Evolutionary conservation across 2,888 invertebrate genomes (phyloP).

Genomic region (Cyaniris semiargus): DNA sequence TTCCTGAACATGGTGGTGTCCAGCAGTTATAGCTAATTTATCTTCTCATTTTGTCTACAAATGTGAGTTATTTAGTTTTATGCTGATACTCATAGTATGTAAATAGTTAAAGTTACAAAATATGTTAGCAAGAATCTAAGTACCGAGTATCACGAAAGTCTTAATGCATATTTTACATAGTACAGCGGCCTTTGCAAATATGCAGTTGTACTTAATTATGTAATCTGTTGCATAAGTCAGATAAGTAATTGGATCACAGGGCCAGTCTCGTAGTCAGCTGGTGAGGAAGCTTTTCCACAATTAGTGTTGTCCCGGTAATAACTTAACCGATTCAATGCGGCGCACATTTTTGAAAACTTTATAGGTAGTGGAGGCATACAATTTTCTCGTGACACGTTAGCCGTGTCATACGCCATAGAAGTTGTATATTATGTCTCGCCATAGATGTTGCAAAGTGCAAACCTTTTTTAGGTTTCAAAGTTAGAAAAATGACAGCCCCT

Average conservation of each 20-base stretch:
- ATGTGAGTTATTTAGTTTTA: too few species aligned
- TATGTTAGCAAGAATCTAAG: not conserved
- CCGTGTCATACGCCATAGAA: too few species aligned
- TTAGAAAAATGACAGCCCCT: too few species aligned
- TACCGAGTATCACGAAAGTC: not conserved
- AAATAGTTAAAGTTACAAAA: not conserved
- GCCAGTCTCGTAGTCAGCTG: not conserved
- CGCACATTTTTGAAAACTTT: too few species aligned
- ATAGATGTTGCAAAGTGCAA: too few species aligned
- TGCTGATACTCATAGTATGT: not conserved
- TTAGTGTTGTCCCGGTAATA: not conserved
- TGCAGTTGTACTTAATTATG: not conserved
- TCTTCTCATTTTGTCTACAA: too few species aligned
- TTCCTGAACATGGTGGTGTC: too few species aligned
- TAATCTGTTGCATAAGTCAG: not conserved
- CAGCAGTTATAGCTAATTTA: not conserved
- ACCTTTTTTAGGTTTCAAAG: too few species aligned
- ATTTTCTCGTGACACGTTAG: too few species aligned
- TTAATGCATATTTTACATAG: not conserved
- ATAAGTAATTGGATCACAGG: not conserved
- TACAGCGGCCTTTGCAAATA: slow-evolving; percentile 7
- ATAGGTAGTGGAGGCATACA: too few species aligned
- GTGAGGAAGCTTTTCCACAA: not conserved
- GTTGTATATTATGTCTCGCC: too few species aligned
- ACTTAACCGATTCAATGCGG: too few species aligned